Evolutionary conservation across 2,888 invertebrate genomes (phyloP), one percentile per base, ranked within the genome.

Genomic region (Chorisops tibialis): DNA sequence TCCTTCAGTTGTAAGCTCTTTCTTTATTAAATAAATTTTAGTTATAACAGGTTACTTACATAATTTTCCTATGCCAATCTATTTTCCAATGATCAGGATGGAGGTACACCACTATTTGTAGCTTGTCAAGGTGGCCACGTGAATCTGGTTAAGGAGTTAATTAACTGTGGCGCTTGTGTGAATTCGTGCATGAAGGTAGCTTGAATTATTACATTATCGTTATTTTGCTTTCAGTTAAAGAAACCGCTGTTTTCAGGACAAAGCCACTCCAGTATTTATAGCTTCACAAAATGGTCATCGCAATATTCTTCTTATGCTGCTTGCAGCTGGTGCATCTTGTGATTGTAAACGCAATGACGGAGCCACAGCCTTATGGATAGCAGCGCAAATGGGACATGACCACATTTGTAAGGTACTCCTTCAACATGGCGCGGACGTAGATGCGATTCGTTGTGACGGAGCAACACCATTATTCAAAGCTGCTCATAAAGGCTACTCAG

Each of bases 381-480:
- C 94, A 39, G 87, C 93, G 67, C 96, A 96, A 84, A 94, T 95
- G 91, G 96, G 95, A 0, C 93, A 94, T 80, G 86, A 88, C 74
- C 86, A 85, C 73, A 88, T 89, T 49, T 93, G 88, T 62, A 81
- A 87, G 67, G 83, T 87, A 71, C 81, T 96, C 70, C 81, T 95
- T 66, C 85, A 85, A 71, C 84, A 85, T 68, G 92, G 93, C 47
- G 93, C 93, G 38, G 79, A 82, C 69, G 88, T 92, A 21, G 93
- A 95, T 80, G 82, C 87, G 3, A 83, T 88, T 22, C 81, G 93
- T 76, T 89, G 91, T 81, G 93, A 96, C 79, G 96, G 96, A 45
- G 95, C 95, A 38, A 96, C 95, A 1, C 91, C 96, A 1, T 80
- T 96, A 65, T 96, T 96, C 79, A 96, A 96, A 78, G 95, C 96